Evolutionary conservation across 2,113 vertebrate species (phyloP).

Genomic region (Lophotis ruficrista): DNA sequence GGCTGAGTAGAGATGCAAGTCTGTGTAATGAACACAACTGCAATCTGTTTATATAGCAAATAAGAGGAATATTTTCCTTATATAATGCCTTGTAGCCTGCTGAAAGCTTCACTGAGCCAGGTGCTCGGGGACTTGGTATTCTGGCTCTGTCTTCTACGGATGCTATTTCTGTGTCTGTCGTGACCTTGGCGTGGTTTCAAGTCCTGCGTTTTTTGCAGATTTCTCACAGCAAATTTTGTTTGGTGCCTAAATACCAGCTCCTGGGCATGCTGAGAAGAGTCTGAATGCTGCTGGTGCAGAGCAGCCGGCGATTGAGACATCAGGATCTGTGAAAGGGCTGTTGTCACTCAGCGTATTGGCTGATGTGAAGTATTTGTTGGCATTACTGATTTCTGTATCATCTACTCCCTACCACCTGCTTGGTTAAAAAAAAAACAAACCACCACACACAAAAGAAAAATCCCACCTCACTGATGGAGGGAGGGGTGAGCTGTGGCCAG

Average conservation of each 20-base stretch:
- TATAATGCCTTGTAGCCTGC: not conserved
- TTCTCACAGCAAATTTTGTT: not conserved
- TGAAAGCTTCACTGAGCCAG: not conserved
- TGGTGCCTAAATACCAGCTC: not conserved
- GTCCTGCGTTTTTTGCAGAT: not conserved
- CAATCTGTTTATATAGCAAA: not conserved
- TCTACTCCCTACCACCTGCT: not conserved
- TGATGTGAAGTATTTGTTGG: not conserved
- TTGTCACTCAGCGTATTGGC: not conserved
- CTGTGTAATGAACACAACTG: not conserved
- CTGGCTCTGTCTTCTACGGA: not conserved
- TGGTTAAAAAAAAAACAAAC: not conserved
- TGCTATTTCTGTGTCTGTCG: not conserved
- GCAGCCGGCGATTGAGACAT: not conserved
- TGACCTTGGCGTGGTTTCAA: not conserved
- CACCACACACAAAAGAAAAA: not conserved
- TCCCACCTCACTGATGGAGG: not conserved
- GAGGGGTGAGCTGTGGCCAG: not conserved
- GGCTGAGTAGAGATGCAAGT: not conserved
- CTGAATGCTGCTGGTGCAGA: not conserved
- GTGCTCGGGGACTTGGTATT: not conserved
- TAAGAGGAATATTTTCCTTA: not conserved
- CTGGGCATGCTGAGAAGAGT: not conserved
- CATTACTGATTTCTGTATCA: not conserved
- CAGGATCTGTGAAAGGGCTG: not conserved